These are phyloP conservation scores for Neopelma chrysocephalum DNA, from an alignment of 2,797 vertebrate genomes.

Conservation along the genomic window DNA sequence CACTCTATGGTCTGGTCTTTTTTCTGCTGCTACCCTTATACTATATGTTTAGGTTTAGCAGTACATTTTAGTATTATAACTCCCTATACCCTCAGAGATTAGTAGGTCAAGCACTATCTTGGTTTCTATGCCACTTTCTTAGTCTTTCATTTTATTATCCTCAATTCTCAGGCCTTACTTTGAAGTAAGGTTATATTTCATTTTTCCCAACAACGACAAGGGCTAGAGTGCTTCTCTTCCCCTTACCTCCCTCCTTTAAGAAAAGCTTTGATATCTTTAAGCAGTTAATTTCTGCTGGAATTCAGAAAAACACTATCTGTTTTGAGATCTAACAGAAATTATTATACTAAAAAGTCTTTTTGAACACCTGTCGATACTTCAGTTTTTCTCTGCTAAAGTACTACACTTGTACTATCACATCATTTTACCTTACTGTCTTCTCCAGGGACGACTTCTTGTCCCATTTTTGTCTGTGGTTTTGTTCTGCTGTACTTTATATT, in stretches of 20 bases:
- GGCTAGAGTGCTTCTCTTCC: too few species aligned
- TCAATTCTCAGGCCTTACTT: background rate
- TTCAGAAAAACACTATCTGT: background rate
- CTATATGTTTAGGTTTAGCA: background rate
- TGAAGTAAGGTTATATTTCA: background rate
- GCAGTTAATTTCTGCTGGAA: background rate
- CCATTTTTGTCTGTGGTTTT: background rate
- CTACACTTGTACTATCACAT: background rate
- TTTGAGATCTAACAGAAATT: background rate
- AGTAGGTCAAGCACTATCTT: background rate
- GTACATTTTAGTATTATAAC: background rate
- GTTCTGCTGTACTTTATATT: background rate
- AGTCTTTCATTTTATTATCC: background rate
- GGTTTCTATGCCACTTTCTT: background rate
- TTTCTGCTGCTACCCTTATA: background rate
- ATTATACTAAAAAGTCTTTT: background rate
- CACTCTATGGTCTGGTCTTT: background rate
- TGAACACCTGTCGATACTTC: background rate
- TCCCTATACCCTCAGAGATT: background rate
- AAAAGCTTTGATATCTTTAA: background rate
- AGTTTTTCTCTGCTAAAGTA: background rate
- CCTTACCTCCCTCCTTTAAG: background rate
- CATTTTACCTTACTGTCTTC: background rate
- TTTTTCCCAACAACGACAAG: background rate
- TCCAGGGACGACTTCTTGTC: background rate